These are phyloP conservation scores for Neodiprion fabricii DNA, from an alignment of 1,140 invertebrate genomes.

Conservation along the genomic window DNA sequence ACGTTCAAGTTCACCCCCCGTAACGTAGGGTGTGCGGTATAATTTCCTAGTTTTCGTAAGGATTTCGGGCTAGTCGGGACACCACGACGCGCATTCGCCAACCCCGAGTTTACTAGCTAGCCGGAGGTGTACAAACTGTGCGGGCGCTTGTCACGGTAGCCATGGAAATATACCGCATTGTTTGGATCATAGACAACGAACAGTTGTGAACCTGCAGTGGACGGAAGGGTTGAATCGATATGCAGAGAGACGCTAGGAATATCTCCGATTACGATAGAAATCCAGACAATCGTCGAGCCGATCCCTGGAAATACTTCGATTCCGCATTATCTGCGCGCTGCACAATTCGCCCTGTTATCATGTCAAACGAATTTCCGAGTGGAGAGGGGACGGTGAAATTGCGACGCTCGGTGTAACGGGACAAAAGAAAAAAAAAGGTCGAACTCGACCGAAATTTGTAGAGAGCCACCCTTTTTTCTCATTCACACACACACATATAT, in stretches of 20 bases:
- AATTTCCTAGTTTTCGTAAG: not conserved
- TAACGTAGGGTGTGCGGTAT: not conserved
- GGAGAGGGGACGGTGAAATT: too few species aligned
- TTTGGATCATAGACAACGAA: not conserved
- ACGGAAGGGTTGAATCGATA: slow-evolving; percentile 1
- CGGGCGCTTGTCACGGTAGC: not conserved
- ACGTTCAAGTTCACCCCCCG: not conserved
- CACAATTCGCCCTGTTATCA: too few species aligned
- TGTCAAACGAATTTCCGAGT: too few species aligned
- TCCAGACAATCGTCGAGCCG: too few species aligned
- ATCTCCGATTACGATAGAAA: too few species aligned
- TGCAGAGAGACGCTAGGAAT: not conserved
- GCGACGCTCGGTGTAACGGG: too few species aligned
- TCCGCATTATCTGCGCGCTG: too few species aligned
- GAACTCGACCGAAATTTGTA: too few species aligned
- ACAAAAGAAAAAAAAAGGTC: not conserved
- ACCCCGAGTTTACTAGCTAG: not conserved
- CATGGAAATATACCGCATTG: not conserved
- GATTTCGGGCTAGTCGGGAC: not conserved
- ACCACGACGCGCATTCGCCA: not conserved
- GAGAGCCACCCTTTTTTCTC: not conserved
- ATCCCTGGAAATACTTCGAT: too few species aligned
- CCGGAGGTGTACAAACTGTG: not conserved
- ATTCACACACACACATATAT: too few species aligned
- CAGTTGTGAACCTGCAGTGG: not conserved